Conservation (phyloP, 2,888 invertebrate genomes). For the Aphrophora alni region DNA sequence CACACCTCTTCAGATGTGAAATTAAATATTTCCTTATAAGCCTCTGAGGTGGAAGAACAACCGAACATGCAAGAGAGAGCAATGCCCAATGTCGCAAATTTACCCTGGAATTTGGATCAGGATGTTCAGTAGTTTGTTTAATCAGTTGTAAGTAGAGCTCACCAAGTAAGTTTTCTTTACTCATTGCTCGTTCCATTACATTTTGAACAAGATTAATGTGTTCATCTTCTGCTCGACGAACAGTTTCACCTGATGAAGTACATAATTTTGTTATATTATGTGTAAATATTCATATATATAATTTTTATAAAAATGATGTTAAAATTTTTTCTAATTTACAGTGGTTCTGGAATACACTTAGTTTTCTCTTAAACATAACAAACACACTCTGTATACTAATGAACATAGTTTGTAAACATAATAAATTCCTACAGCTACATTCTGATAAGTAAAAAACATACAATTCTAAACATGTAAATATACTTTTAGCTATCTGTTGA, state of each 20-base stretch:
- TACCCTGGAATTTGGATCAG: constrained; percentile 86
- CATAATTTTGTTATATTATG: background rate
- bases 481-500: too few species aligned
- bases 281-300: background rate
- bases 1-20: constrained; percentile 87
- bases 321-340: too few species aligned
- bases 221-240: constrained; percentile 82
- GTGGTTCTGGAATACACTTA: too few species aligned
- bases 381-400: too few species aligned
- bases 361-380: too few species aligned
- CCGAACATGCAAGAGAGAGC: constrained; percentile 78
- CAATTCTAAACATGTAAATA: too few species aligned
- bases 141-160: constrained; percentile 92
- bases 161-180: constrained; percentile 85
- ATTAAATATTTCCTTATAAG: constrained; percentile 85
- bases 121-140: constrained; percentile 90
- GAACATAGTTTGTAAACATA: too few species aligned
- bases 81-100: constrained; percentile 93
- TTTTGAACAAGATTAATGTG: constrained; percentile 88
- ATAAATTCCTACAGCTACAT: too few species aligned
- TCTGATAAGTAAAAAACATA: too few species aligned
- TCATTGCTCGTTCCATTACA: constrained; percentile 88
- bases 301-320: too few species aligned
- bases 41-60: constrained; percentile 86
- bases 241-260: constrained; percentile 65